Evolutionary conservation across 2,113 vertebrate species (phyloP), one percentile per base, ranked within the genome.

Genomic region (Bungarus multicinctus): DNA sequence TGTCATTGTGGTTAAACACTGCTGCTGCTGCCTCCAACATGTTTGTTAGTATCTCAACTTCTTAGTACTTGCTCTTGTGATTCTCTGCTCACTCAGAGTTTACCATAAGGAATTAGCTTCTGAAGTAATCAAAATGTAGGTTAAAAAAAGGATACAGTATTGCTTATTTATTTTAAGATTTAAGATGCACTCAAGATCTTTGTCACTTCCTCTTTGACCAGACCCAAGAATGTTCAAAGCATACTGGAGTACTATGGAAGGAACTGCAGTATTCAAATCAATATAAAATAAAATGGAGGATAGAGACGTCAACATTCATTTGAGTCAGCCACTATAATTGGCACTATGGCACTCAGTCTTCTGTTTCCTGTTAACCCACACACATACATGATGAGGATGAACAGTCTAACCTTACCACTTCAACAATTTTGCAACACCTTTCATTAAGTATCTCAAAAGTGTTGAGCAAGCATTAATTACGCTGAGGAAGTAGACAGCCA

Each of bases 321-420:
- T 95, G 96, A 97, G 94, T 96, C 96, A 97, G 95, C 94, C 93
- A 89, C 90, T 93, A 89, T 90, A 88, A 93, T 47, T 96, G 96
- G 95, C 95, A 97, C 95, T 93, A 95, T 9, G 27, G 45, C 58
- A 91, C 85, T 91, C 0, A 92, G 94, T 88, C 94, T 97, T 96
- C 96, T 18, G 20, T 93, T 97, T 97, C 97, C 97, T 96, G 95
- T 94, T 95, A 96, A 95, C 94, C 97, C 95, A 96, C 95, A 97
- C 94, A 95, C 0, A 57, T 0, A 10, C 22, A 89, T 53, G 52
- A 39, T 7, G 81, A 93, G 92, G 87, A 89, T 94, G 85, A 93
- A 94, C 5, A 47, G 94, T 92, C 81, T 50, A 95, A 95, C 93
- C 90, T 18, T 92, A 34, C 92, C 91, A 55, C 93, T 16, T 8